Conservation (phyloP, 1,140 invertebrate species). For the Atopsyche davidsoni region DNA sequence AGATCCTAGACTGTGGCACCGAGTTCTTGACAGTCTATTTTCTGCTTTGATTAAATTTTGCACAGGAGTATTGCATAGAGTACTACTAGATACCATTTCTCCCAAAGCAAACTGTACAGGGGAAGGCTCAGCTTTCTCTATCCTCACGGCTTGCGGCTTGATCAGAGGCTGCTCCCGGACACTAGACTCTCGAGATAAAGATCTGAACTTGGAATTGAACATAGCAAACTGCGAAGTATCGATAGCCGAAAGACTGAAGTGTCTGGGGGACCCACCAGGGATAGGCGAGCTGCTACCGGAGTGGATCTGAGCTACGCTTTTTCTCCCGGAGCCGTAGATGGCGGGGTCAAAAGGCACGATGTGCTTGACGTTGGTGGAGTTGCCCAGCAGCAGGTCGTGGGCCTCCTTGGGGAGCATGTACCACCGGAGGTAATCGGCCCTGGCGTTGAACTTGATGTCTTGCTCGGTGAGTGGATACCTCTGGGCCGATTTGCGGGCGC, state of each 20-base stretch:
- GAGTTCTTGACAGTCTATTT: constrained; percentile 36
- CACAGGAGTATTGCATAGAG: constrained; percentile 32
- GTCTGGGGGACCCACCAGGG: constrained; percentile 47
- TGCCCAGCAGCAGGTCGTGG: constrained; percentile 63
- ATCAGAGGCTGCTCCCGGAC: constrained; percentile 40
- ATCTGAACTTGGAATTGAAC: constrained; percentile 44
- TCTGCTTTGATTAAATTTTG: constrained; percentile 32
- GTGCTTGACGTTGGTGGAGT: constrained; percentile 68
- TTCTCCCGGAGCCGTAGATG: constrained; percentile 42
- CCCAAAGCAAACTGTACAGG: constrained; percentile 61
- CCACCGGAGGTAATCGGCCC: constrained; percentile 69
- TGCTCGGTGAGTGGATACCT: constrained; percentile 68
- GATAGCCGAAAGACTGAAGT: constrained; percentile 57
- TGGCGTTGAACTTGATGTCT: constrained; percentile 58
- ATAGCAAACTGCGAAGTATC: constrained; percentile 49
- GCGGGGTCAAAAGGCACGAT: constrained; percentile 66
- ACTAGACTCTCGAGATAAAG: constrained; percentile 43
- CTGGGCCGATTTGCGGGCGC: constrained; percentile 70
- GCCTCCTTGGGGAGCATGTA: constrained; percentile 77
- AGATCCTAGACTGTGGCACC: constrained; percentile 57
- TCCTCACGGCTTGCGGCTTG: constrained; percentile 19
- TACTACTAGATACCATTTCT: constrained; percentile 52
- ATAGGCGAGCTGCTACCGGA: constrained; percentile 44
- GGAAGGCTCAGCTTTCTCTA: constrained; percentile 34
- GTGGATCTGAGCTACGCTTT: constrained; percentile 36